Evolutionary conservation across 2,113 vertebrate genomes (phyloP).

Genomic region (Ophthalmotilapia sp.): DNA sequence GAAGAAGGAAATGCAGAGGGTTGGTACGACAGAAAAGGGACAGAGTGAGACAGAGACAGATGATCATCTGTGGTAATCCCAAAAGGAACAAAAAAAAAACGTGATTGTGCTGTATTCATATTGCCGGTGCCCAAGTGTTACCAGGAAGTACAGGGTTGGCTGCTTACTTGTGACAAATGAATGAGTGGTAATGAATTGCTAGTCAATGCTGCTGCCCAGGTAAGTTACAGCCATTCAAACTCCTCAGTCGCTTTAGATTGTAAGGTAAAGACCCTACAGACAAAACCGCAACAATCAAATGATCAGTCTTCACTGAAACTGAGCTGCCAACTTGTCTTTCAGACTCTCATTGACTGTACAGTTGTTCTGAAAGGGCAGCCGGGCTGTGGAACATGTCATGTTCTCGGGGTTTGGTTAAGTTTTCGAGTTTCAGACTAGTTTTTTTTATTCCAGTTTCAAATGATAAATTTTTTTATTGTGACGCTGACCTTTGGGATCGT

Average conservation of each 20-base stretch:
- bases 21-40: neutral
- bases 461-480: neutral
- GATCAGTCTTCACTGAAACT: neutral
- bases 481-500: neutral
- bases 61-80: neutral
- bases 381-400: neutral
- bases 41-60: neutral
- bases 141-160: neutral
- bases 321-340: neutral
- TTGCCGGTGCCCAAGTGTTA: neutral
- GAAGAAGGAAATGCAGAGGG: neutral
- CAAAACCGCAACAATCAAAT: neutral
- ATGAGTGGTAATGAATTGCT: neutral
- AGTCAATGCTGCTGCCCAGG: neutral
- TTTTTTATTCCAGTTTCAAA: neutral
- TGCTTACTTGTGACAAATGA: neutral
- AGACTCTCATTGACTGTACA: neutral
- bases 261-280: neutral
- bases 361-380: neutral
- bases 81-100: neutral
- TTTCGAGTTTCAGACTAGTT: too few relatives aligned
- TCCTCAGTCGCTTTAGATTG: neutral
- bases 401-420: neutral
- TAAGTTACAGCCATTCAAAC: neutral
- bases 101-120: neutral